These are phyloP conservation scores for Onthophagus taurus DNA, from an alignment of 1,140 invertebrate species.

Conservation along the genomic window DNA sequence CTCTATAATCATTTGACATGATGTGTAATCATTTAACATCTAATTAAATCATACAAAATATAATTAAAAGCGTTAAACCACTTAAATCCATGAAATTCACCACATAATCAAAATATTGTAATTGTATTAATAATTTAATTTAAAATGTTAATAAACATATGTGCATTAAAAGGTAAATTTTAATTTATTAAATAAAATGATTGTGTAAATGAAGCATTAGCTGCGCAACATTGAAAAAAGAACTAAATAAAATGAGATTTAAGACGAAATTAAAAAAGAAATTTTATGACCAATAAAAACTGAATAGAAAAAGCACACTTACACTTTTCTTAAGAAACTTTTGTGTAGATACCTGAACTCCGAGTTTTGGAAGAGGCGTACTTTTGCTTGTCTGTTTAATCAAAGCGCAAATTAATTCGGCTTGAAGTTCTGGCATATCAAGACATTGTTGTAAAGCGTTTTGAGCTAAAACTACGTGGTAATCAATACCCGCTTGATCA, in stretches of 20 bases:
- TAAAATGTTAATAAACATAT: too few relatives aligned
- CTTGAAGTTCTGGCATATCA: slow-evolving; percentile 78
- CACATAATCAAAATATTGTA: too few relatives aligned
- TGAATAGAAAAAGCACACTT: slow-evolving; percentile 37
- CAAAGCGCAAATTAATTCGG: slow-evolving; percentile 83
- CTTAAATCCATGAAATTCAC: too few relatives aligned
- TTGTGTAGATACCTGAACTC: slow-evolving; percentile 73
- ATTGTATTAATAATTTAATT: too few relatives aligned
- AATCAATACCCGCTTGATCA: slow-evolving; percentile 90
- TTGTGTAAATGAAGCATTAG: not conserved
- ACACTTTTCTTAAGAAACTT: slow-evolving; percentile 38
- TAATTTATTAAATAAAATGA: not conserved
- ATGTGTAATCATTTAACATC: too few relatives aligned
- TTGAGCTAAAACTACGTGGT: slow-evolving; percentile 90
- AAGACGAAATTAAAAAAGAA: slow-evolving; percentile 4
- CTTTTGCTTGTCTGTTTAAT: slow-evolving; percentile 89
- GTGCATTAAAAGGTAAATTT: too few relatives aligned
- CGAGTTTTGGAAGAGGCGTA: slow-evolving; percentile 71
- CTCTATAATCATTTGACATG: too few relatives aligned
- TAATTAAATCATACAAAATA: too few relatives aligned
- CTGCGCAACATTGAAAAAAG: slow-evolving; percentile 3
- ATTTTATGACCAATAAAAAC: slow-evolving; percentile 14
- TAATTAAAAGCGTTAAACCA: too few relatives aligned
- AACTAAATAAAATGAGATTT: slow-evolving; percentile 6
- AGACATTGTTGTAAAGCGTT: slow-evolving; percentile 86